Percentiles rank a stretch among this genome's conserved stretches.
phyloP scores from a whole-genome alignment of 1,140 invertebrate genomes.

The Pristionchus pacificus region DNA sequence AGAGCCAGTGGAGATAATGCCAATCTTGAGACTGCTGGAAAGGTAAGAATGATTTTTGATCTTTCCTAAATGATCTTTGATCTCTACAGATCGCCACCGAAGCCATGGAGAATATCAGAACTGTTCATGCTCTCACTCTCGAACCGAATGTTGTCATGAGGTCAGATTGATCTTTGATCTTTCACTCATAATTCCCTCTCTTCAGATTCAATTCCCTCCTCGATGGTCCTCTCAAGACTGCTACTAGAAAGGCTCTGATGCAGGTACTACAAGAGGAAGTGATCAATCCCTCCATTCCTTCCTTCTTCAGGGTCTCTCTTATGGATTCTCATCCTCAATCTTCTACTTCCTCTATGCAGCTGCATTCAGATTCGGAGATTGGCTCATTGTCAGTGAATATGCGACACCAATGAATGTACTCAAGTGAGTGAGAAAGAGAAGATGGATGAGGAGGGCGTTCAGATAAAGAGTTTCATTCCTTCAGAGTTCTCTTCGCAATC shows the following conservation, averaged over 20 bases:
- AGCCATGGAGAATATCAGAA: conserved; percentile 41
- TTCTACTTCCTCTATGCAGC: conserved; percentile 61
- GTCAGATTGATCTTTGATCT: too few relatives aligned
- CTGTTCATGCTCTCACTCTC: conserved; percentile 38
- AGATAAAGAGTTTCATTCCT: neutral
- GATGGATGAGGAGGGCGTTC: neutral
- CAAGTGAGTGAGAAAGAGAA: conserved; percentile 27
- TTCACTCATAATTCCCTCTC: too few relatives aligned
- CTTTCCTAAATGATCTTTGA: conserved; percentile 36
- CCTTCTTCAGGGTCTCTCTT: conserved; percentile 40
- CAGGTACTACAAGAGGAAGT: conserved; percentile 19
- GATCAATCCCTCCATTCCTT: neutral
- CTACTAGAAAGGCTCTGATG: conserved; percentile 27
- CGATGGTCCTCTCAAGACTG: conserved; percentile 30
- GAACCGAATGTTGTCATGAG: conserved; percentile 29
- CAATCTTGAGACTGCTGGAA: conserved; percentile 37
- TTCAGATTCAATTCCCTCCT: conserved; percentile 28
- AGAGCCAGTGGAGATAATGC: conserved; percentile 44
- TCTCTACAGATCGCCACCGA: conserved; percentile 33
- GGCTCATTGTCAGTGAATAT: conserved; percentile 52
- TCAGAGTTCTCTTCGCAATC: conserved; percentile 50
- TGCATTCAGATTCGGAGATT: conserved; percentile 61
- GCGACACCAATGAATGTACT: conserved; percentile 52
- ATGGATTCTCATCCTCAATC: conserved; percentile 57
- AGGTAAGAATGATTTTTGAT: conserved; percentile 53